Base-by-base conservation (phyloP, 2,113 vertebrate species). In the Oenanthe oenanthe region DNA sequence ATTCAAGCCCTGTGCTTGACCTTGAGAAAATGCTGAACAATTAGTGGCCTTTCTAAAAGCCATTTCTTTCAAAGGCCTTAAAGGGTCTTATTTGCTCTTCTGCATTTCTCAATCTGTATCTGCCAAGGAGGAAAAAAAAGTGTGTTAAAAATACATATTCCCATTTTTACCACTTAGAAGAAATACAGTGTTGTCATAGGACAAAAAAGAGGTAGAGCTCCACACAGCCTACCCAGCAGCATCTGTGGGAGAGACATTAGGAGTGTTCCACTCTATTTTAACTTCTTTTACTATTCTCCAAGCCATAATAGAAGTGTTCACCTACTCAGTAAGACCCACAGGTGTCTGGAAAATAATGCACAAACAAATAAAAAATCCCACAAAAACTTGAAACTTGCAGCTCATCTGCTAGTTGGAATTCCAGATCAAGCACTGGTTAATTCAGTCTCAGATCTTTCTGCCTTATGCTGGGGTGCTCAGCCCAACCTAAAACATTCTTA, bases 11-110 rank as follows among this genome's bases (percentile, higher is more conserved):
- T 93, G 72, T 61, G 12, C 54, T 47, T 38, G 31, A 89, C 54
- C 54, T 75, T 45, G 17, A 72, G 45, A 84, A 87, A 67, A 68
- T 42, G 63, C n/a, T 71, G 61, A 10, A 75, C 34, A 88, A n/a
- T 88, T 90, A 83, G 8, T 60, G 38, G 6, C 28, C 25, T 71
- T 82, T 75, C 32, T 87, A 75, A 95, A 92, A 96, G 36, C 47
- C 28, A 22, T 66, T 86, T 89, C 38, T 31, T 81, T 75, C 56
- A 75, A 78, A 93, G 48, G 18, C 29, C 25, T 87, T 54, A 17
- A 14, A 45, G 31, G 51, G 8, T n/a, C 31, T 92, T 54, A 51
- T 47, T 80, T 26, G 67, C 24, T 90, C 20, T 60, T 77, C 63
- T 65, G 17, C 16, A 16, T 68, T 68, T 80, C 51, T 76, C 34